Conservation (phyloP, 2,113 vertebrate genomes). For the Poeciliopsis prolifica region DNA sequence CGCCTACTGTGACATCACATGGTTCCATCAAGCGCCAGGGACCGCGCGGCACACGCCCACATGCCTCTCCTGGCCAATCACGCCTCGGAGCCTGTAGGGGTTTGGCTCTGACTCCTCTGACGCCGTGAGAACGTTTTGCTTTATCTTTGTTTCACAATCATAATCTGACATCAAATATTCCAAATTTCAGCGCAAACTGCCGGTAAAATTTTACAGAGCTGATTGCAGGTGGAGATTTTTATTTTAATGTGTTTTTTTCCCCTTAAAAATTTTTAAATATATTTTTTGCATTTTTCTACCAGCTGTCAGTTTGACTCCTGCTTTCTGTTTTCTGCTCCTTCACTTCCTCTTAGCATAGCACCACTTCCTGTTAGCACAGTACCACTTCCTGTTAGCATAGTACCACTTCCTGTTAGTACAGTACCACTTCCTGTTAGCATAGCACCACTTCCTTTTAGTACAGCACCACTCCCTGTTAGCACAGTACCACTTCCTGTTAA, state of each 20-base stretch:
- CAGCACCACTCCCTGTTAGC: too few species aligned
- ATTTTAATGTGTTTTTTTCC: slow-evolving; percentile 1
- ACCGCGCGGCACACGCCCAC: slow-evolving; percentile 91
- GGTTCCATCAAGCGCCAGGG: slow-evolving; percentile 99
- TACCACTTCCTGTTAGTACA: too few species aligned
- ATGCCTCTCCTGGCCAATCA: slow-evolving; percentile 71
- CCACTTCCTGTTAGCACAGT: too few species aligned
- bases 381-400: too few species aligned
- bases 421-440: too few species aligned
- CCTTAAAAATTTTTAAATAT: background rate
- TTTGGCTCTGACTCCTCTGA: too few species aligned
- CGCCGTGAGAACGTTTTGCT: background rate
- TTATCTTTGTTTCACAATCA: slow-evolving; percentile 12
- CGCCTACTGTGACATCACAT: slow-evolving; percentile 99
- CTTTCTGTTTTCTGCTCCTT: background rate
- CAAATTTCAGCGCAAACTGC: background rate
- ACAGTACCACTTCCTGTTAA: too few species aligned
- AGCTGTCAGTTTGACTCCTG: background rate
- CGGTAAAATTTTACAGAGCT: background rate
- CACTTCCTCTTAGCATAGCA: background rate
- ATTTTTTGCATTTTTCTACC: background rate
- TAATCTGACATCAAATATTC: slow-evolving; percentile 18
- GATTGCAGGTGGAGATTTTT: slow-evolving; percentile 28
- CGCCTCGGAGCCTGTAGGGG: slow-evolving; percentile 38
- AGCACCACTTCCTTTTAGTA: too few species aligned